Evolutionary conservation across 92 coral and sea anemone species (phyloP), one percentile per base, ranked within the genome.

Genomic region (Epizoanthus stellaris): DNA sequence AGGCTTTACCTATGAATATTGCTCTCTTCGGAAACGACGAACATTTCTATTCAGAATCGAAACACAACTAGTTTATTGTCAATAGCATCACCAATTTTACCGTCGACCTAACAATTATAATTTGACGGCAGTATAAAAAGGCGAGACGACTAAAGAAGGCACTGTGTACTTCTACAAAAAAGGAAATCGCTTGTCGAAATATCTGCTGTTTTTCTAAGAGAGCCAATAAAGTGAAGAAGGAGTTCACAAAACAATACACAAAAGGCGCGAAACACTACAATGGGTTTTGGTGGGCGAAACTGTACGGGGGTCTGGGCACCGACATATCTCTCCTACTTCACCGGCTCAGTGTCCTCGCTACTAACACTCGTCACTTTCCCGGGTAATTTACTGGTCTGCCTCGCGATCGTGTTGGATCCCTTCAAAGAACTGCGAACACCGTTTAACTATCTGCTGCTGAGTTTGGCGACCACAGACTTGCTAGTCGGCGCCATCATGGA

Each of bases 401-500:
- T 69, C 1, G 96, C 98, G 30, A 77, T 95, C 21, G 60, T 91
- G 61, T 82, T 85, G 49, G 98, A 95, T 71, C 98, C 98, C 1
- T 91, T 80, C 87, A 80, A 84, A 19, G 90, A 95, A 58, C 92
- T 93, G 0, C 85, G 92, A 76, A 93, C 95, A 23, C 92, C 98
- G 38, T 93, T 93, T 63, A 91, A 90, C 86, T 89, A 85, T 76
- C 89, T 95, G 10, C 85, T 95, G 13, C 63, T 95, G 6, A 90
- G 94, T 79, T 87, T 95, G 5, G 96, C 96, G 4, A 81, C 86
- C 13, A 90, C 98, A 6, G 98, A 95, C 59, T 80, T 95, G 23
- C 36, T 90, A 5, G 98, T 95, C 16, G 98, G 98, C 7, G 43
- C 70, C 8, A 9, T 91, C 52, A 91, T 93, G 86, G 96, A 95